Conservation (phyloP, 37 sponge, comb jelly and placozoan genomes). For the Chondrosia reniformis region DNA sequence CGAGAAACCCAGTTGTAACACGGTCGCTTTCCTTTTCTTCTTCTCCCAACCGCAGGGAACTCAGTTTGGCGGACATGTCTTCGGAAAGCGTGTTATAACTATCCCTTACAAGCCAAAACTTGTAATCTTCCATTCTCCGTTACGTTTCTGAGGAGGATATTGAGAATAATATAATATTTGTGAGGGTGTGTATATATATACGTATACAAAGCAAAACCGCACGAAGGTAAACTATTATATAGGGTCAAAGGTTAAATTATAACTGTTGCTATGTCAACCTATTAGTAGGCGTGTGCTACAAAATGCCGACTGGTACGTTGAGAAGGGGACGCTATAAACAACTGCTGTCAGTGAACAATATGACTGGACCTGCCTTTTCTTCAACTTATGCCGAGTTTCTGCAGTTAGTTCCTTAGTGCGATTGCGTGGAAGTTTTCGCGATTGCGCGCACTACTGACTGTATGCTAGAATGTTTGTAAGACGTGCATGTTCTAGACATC, state of each 20-base stretch:
- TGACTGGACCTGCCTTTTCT: not conserved
- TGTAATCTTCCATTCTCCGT: no score
- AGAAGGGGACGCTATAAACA: constrained; percentile 19
- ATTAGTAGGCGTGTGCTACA: not conserved
- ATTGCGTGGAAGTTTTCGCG: no score
- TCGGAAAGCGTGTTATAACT: not conserved
- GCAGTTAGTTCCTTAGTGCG: no score
- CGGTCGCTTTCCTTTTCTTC: not conserved
- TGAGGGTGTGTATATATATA: no score
- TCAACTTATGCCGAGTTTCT: constrained; percentile 51
- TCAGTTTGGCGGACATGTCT: no score
- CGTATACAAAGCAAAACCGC: no score
- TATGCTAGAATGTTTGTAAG: not conserved
- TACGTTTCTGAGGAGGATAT: no score
- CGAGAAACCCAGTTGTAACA: not conserved
- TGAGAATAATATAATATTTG: no score
- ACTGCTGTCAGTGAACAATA: not conserved
- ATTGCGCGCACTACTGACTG: not conserved
- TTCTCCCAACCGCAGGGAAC: not conserved
- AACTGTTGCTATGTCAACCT: not conserved
- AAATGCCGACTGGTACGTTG: constrained; percentile 8
- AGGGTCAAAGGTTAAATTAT: no score
- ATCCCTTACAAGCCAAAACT: no score
- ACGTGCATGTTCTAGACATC: no score
- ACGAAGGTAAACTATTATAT: no score